These are phyloP conservation scores for Lasius platythorax DNA, from an alignment of 2,888 invertebrate species.

Conservation along the genomic window DNA sequence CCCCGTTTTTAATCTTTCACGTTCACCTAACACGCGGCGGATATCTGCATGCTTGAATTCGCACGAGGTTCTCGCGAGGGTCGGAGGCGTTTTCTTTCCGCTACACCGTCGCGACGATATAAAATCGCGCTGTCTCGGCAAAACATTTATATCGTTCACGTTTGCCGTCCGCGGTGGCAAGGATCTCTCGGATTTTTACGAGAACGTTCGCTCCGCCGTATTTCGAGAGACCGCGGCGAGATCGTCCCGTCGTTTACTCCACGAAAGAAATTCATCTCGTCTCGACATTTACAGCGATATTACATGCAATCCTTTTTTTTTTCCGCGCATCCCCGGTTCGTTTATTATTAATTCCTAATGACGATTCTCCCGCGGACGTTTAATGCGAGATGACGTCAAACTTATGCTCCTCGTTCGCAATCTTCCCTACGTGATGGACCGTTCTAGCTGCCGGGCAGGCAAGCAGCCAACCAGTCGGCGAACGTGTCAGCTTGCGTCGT, in stretches of 20 bases:
- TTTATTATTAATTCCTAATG: slow-evolving; percentile 70
- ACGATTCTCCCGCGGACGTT: slow-evolving; percentile 19
- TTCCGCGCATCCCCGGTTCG: background rate
- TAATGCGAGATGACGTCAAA: slow-evolving; percentile 57
- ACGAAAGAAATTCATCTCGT: background rate
- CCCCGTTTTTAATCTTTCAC: slow-evolving; percentile 42
- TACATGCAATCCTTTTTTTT: background rate
- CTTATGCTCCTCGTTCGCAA: slow-evolving; percentile 49
- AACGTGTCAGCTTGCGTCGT: slow-evolving; percentile 51
- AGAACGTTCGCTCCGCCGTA: background rate
- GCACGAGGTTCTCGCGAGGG: background rate
- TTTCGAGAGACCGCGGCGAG: background rate
- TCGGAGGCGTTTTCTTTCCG: slow-evolving; percentile 29
- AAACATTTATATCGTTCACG: slow-evolving; percentile 11
- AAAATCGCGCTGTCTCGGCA: background rate
- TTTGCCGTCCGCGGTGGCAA: background rate
- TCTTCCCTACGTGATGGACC: slow-evolving; percentile 57
- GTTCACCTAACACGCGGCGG: slow-evolving; percentile 10
- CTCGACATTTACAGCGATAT: slow-evolving; percentile 43
- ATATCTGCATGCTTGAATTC: slow-evolving; percentile 10
- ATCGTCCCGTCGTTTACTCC: background rate
- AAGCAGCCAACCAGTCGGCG: slow-evolving; percentile 62
- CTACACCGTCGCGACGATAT: background rate
- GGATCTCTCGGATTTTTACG: slow-evolving; percentile 34
- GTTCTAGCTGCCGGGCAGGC: slow-evolving; percentile 54